Evolutionary conservation across 2,797 vertebrate genomes (phyloP).

Genomic region (Bovichtus diacanthus): DNA sequence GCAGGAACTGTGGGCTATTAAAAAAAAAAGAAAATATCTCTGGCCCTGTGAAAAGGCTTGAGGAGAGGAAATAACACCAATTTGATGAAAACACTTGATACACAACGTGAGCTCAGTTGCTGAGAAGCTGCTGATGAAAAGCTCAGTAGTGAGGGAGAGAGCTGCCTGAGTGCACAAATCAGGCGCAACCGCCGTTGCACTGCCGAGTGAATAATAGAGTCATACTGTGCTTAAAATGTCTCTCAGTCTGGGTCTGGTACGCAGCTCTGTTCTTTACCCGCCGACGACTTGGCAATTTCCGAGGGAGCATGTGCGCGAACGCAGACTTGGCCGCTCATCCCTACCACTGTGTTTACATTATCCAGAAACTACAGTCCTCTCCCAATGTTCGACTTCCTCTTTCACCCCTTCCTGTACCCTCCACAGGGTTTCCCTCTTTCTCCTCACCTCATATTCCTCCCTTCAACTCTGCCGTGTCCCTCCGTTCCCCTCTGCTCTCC

Average conservation of each 20-base stretch:
- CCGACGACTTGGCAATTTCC: conserved; percentile 3
- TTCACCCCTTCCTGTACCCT: conserved; percentile 7
- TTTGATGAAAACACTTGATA: conserved; percentile 59
- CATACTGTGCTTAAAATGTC: conserved; percentile 23
- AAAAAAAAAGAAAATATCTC: conserved; percentile 45
- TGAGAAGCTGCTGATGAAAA: conserved; percentile 51
- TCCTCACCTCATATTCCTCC: conserved; percentile 24
- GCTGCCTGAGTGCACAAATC: conserved; percentile 11
- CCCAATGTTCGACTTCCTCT: conserved; percentile 9
- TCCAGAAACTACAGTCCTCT: conserved; percentile 4
- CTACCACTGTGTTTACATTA: conserved; percentile 42
- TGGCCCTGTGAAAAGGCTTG: conserved; percentile 32
- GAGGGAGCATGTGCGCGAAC: conserved; percentile 3
- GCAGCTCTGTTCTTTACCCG: conserved; percentile 5
- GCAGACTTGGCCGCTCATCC: conserved; percentile 16
- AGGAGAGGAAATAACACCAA: conserved; percentile 38
- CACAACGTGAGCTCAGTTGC: conserved; percentile 48
- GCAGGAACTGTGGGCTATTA: conserved; percentile 52
- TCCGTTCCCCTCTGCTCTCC: conserved; percentile 44
- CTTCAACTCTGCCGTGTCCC: conserved; percentile 21
- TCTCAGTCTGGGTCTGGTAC: conserved; percentile 13
- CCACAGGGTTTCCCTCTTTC: conserved; percentile 32
- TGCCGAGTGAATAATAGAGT: conserved; percentile 11
- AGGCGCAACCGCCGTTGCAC: background rate
- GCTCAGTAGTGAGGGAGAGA: background rate